Evolutionary conservation across 2,113 vertebrate species (phyloP), one percentile per base, ranked within the genome.

Genomic region (Sylvietta virens): DNA sequence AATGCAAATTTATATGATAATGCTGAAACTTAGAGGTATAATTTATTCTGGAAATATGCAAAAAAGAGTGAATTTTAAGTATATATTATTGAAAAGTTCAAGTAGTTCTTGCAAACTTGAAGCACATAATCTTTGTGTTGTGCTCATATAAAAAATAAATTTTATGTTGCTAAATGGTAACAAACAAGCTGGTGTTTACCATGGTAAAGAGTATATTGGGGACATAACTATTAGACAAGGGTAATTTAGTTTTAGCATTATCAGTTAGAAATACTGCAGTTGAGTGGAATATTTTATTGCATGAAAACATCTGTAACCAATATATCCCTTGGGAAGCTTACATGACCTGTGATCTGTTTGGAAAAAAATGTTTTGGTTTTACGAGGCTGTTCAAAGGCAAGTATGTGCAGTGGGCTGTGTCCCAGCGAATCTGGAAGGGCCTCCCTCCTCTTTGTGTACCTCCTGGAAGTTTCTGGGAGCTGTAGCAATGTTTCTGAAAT

Each of bases 231-330:
- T 97, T 97, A 97, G 96, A 93, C 90, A 97, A 96, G 96, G 97
- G 85, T 83, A 90, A 95, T 97, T 98, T 98, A 95, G 86, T 88
- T 96, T 97, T 87, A 95, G 88, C 95, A 90, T 96, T 96, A 96
- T 96, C 94, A 86, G 95, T 96, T 95, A 94, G 91, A 94, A 97
- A 94, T 96, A 95, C 91, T 96, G 92, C 86, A 96, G 90, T 86
- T 92, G 93, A 97, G 89, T 93, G 91, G 93, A 97, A 97, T 96
- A 94, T 97, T 96, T 97, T 97, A 96, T 95, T 95, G 86, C 81
- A 95, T 64, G 88, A 97, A 98, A 97, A 97, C 97, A 97, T 97
- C 97, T 98, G 97, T 95, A 97, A 95, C 94, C 86, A 96, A 84
- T 97, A 95, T 96, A 94, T 97, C 97, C 94, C 95, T 88, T 88